phyloP scores from a whole-genome alignment of 1,140 invertebrate genomes.

The Formica selysi region DNA sequence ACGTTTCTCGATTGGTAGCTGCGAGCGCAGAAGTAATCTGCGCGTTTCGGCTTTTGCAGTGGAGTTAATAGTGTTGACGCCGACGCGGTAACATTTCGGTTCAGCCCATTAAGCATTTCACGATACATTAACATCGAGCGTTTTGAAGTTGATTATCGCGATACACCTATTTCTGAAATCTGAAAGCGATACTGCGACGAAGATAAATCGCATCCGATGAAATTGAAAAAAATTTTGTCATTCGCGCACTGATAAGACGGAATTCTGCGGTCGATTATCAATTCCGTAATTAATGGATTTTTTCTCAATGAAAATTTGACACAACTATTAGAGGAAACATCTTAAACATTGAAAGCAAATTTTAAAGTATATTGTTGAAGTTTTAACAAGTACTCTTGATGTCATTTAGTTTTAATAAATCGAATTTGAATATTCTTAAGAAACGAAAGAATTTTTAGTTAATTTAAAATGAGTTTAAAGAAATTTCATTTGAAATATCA shows the following conservation, averaged over 20 bases:
- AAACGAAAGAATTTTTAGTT: neutral
- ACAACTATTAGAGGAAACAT: neutral
- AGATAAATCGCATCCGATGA: neutral
- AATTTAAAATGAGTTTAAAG: neutral
- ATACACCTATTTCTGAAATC: constrained; percentile 34
- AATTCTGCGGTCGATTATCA: neutral
- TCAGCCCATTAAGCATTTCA: constrained; percentile 53
- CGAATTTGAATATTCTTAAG: neutral
- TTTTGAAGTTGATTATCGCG: constrained; percentile 47
- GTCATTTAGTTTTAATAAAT: constrained; percentile 1
- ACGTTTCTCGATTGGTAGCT: constrained; percentile 61
- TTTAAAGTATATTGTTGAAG: too few relatives aligned
- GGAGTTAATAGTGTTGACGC: constrained; percentile 57
- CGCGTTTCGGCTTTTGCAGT: constrained; percentile 42
- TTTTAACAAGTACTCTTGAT: too few relatives aligned
- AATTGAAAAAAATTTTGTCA: constrained; percentile 14
- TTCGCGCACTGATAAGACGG: neutral
- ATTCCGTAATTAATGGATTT: neutral
- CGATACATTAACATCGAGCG: constrained; percentile 48
- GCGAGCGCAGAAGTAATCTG: constrained; percentile 60
- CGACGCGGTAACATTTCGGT: constrained; percentile 45
- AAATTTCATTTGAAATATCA: neutral
- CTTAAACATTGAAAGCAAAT: neutral
- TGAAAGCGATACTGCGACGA: constrained; percentile 15
- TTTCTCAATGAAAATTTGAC: neutral